A percentile compares a stretch with the other conserved stretches of the same genome.
phyloP scores from a whole-genome alignment of 2,888 invertebrate species.

The Lamproptera curius region DNA sequence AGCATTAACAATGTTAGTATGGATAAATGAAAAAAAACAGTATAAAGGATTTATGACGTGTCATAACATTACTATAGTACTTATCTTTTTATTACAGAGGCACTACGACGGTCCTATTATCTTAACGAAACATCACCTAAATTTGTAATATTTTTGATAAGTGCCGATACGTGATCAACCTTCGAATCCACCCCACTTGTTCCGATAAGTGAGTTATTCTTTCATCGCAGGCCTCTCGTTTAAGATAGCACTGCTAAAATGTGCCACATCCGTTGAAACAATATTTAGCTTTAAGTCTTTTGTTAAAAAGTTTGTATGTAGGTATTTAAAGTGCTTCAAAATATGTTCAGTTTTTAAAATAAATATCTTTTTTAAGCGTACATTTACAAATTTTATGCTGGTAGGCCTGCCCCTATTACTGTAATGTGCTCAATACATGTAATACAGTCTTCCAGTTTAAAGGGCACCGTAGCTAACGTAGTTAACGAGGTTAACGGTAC shows the following conservation, averaged over 20 bases:
- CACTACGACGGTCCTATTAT: background rate
- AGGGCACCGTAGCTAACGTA: too few species aligned
- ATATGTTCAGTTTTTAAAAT: too few species aligned
- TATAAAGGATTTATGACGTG: background rate
- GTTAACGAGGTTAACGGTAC: too few species aligned
- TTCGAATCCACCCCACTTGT: slow-evolving; percentile 30
- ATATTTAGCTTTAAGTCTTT: background rate
- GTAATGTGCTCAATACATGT: too few species aligned
- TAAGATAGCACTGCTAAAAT: slow-evolving; percentile 31
- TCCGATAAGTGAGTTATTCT: slow-evolving; percentile 3
- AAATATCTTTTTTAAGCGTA: too few species aligned
- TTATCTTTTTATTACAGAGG: too few species aligned
- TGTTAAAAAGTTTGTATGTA: background rate
- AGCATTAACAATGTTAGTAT: too few species aligned
- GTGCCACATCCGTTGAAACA: background rate
- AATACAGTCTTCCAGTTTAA: too few species aligned
- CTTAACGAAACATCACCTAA: slow-evolving; percentile 14
- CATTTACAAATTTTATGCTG: too few species aligned
- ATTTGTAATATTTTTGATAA: slow-evolving; percentile 37
- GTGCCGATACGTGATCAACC: slow-evolving; percentile 49
- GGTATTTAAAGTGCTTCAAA: too few species aligned
- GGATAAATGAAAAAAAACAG: too few species aligned
- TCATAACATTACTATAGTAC: background rate
- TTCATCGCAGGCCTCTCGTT: slow-evolving; percentile 9
- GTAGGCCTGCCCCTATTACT: too few species aligned